phyloP scores from a whole-genome alignment of 2,797 vertebrate species.

The Myioborus melanocephalus region DNA sequence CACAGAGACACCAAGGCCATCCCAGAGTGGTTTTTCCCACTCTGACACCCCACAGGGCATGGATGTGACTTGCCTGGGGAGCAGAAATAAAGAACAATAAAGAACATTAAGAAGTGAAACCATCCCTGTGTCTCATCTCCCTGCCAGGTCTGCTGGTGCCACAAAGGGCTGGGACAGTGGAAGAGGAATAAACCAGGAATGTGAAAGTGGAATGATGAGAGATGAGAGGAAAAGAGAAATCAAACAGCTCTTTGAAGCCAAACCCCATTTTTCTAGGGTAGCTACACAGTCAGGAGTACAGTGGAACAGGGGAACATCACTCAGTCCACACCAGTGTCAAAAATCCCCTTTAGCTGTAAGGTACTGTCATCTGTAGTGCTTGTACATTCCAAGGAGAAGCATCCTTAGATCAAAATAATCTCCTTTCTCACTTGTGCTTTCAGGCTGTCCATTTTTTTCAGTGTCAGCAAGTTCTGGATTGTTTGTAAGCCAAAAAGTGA shows the following conservation, averaged over 20 bases:
- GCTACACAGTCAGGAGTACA: not conserved
- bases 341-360: not conserved
- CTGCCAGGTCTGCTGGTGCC: not conserved
- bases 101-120: not conserved
- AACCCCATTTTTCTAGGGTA: not conserved
- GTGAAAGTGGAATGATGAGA: not conserved
- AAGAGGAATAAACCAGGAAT: not conserved
- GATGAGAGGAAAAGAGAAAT: not conserved
- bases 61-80: not conserved
- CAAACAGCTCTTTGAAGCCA: not conserved
- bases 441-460: not conserved
- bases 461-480: conserved; percentile 6
- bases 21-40: not conserved
- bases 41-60: not conserved
- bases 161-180: not conserved
- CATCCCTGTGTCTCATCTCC: not conserved
- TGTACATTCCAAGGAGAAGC: not conserved
- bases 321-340: not conserved
- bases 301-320: not conserved
- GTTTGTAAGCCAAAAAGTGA: not conserved
- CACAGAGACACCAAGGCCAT: fast-evolving
- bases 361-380: not conserved
- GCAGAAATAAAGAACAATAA: not conserved
- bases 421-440: not conserved
- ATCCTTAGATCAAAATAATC: not conserved